Evolutionary conservation across 1,140 invertebrate genomes (phyloP).

Genomic region (Anoplophora glabripennis): DNA sequence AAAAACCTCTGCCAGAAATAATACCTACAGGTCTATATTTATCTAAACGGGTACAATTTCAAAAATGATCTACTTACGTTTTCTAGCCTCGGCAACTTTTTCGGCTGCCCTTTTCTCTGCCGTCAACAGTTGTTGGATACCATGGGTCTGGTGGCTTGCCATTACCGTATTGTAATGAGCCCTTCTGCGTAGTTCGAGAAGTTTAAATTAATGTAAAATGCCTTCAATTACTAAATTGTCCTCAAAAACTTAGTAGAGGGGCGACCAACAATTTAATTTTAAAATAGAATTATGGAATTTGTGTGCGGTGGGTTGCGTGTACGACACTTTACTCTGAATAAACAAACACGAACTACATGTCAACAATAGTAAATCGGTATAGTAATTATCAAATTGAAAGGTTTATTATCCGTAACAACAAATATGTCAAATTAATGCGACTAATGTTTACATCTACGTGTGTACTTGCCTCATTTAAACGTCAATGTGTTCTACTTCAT

Average conservation of each 20-base stretch:
- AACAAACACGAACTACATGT: too few species aligned
- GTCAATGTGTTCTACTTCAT: too few species aligned
- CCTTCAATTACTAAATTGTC: conserved; percentile 34
- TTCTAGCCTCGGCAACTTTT: conserved; percentile 97
- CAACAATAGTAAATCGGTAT: too few species aligned
- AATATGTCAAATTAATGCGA: too few species aligned
- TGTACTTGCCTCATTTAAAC: too few species aligned
- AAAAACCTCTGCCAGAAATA: conserved; percentile 9
- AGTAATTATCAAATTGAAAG: too few species aligned
- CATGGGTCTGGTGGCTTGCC: conserved; percentile 95
- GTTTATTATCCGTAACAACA: too few species aligned
- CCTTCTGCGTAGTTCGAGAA: conserved; percentile 9
- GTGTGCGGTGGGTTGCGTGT: too few species aligned
- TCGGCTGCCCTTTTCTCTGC: conserved; percentile 98
- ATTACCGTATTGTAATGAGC: conserved; percentile 58
- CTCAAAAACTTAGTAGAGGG: conserved; percentile 26
- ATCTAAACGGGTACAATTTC: neutral
- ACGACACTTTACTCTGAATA: too few species aligned
- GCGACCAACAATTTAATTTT: conserved; percentile 23
- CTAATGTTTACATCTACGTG: too few species aligned
- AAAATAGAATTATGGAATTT: conserved; percentile 24
- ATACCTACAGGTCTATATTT: conserved; percentile 3
- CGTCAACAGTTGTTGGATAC: conserved; percentile 95
- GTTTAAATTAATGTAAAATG: conserved; percentile 18
- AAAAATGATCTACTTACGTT: conserved; percentile 75